Conservation (phyloP, 2,113 vertebrate species). For the Diphyllodes magnificus region DNA sequence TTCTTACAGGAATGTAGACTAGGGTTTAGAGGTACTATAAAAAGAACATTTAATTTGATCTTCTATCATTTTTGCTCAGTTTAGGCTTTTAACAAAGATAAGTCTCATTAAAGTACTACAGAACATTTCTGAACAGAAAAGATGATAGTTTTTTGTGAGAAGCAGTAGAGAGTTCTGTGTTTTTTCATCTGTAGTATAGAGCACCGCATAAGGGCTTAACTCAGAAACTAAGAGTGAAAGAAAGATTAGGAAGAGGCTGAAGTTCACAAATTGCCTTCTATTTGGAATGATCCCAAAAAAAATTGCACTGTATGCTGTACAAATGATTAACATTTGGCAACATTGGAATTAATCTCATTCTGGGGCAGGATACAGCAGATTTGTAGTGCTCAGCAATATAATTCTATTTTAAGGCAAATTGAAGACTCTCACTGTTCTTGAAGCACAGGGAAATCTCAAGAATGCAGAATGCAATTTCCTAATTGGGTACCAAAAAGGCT, state of each 20-base stretch:
- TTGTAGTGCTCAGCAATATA: neutral
- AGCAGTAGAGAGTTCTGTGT: neutral
- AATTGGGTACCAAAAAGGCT: neutral
- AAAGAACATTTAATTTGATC: neutral
- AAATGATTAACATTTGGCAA: neutral
- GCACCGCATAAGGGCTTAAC: neutral
- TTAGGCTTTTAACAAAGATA: neutral
- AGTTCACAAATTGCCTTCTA: neutral
- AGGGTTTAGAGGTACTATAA: neutral
- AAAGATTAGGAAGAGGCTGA: neutral
- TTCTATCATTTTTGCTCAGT: neutral
- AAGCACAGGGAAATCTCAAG: neutral
- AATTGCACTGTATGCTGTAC: neutral
- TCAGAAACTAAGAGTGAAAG: neutral
- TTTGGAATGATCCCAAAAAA: neutral
- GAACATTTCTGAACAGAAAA: neutral
- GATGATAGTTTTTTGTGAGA: neutral
- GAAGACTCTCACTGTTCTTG: neutral
- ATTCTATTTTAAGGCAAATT: neutral
- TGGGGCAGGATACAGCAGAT: neutral
- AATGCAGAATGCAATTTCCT: neutral
- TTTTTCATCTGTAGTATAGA: neutral
- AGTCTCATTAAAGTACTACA: neutral
- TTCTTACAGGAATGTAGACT: neutral
- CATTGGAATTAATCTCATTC: neutral